Evolutionary conservation across 1,140 invertebrate genomes (phyloP).

Genomic region (Drosophila prosaltans): DNA sequence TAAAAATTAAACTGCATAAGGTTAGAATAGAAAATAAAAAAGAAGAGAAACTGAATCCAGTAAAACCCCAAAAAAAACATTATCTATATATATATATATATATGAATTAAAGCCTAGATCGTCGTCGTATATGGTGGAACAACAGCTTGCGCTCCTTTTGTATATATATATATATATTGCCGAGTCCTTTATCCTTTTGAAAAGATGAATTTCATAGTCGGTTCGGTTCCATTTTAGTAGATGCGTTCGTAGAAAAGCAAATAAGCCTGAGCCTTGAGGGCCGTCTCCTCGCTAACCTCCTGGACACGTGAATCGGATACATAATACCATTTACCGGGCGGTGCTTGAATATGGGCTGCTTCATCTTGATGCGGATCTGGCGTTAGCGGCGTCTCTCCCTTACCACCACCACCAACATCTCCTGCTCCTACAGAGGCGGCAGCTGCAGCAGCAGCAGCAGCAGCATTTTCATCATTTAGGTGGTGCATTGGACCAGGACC

Average conservation of each 20-base stretch:
- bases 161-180: not conserved
- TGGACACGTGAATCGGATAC: conserved; percentile 94
- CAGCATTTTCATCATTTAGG: conserved; percentile 57
- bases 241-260: conserved; percentile 98
- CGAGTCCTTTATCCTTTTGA: not conserved
- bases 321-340: conserved; percentile 94
- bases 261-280: conserved; percentile 96
- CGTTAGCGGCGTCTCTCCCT: not conserved
- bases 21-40: not conserved
- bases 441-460: conserved; percentile 53
- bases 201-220: conserved; percentile 10
- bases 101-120: not conserved
- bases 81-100: conserved; percentile 7
- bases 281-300: conserved; percentile 91
- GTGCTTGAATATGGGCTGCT: conserved; percentile 84
- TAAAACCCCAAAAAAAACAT: not conserved
- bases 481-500: conserved; percentile 68
- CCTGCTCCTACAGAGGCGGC: conserved; percentile 62
- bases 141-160: not conserved
- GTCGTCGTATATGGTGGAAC: not conserved
- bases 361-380: conserved; percentile 40
- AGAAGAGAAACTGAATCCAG: not conserved
- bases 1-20: conserved; percentile 6
- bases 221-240: conserved; percentile 83
- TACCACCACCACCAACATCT: conserved; percentile 15